Evolutionary conservation across 2,888 invertebrate species (phyloP).

Genomic region (Clivina fossor): DNA sequence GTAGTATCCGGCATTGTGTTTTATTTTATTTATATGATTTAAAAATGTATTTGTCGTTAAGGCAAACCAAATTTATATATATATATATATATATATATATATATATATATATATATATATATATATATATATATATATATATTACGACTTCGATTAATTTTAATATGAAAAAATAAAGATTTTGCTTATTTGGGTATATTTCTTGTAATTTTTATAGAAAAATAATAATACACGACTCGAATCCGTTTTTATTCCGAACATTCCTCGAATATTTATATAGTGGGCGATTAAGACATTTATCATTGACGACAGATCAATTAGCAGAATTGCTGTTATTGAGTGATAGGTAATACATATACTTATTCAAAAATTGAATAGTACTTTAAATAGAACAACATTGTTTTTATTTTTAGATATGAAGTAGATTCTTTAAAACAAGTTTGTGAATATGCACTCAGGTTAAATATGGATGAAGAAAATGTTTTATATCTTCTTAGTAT

Average conservation of each 20-base stretch:
- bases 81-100: no score
- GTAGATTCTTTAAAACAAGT: conserved; percentile 64
- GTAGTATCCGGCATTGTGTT: no score
- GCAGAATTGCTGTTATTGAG: conserved; percentile 66
- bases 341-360: conserved; percentile 51
- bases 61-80: no score
- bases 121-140: no score
- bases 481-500: conserved; percentile 65
- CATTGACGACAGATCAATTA: conserved; percentile 57
- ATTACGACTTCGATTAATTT: no score
- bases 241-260: conserved; percentile 62
- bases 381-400: no score
- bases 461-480: conserved; percentile 61
- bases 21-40: no score
- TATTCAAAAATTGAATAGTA: not conserved
- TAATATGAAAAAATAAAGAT: no score
- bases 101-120: no score
- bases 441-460: conserved; percentile 63
- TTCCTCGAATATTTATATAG: conserved; percentile 67
- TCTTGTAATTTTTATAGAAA: conserved; percentile 55
- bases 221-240: conserved; percentile 67
- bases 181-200: no score
- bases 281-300: conserved; percentile 58
- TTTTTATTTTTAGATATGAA: conserved; percentile 50
- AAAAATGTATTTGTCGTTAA: no score